These are phyloP conservation scores for Morinoia aosen DNA, from an alignment of 2,888 invertebrate species.

Conservation along the genomic window DNA sequence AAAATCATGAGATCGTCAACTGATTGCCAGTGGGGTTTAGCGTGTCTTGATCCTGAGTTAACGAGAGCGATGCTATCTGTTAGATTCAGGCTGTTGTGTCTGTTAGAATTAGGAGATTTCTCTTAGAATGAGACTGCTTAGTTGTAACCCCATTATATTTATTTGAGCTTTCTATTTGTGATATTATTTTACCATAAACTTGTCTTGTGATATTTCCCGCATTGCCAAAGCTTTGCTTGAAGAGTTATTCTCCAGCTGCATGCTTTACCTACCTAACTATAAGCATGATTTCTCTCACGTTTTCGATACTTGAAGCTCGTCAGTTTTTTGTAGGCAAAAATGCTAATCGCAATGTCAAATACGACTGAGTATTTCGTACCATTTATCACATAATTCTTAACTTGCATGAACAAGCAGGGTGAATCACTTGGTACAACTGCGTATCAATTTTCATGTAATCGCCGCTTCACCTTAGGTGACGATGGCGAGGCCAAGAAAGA, in stretches of 20 bases:
- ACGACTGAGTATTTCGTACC: background rate
- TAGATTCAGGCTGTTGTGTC: slow-evolving; percentile 17
- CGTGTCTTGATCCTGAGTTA: slow-evolving; percentile 9
- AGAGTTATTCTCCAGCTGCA: background rate
- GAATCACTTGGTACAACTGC: background rate
- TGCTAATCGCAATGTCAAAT: slow-evolving; percentile 17
- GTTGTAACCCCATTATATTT: slow-evolving; percentile 12
- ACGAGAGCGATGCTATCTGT: background rate
- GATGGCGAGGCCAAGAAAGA: slow-evolving; percentile 66
- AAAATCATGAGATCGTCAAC: slow-evolving; percentile 17
- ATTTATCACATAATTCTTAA: background rate
- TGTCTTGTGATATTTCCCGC: slow-evolving; percentile 10
- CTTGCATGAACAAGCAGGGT: background rate
- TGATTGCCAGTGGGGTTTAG: background rate
- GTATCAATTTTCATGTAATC: background rate
- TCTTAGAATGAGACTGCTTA: background rate
- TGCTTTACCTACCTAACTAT: background rate
- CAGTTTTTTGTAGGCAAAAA: background rate
- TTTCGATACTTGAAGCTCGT: background rate
- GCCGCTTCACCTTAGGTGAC: slow-evolving; percentile 58
- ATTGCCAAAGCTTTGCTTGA: slow-evolving; percentile 15
- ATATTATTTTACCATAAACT: background rate
- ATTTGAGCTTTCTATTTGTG: background rate
- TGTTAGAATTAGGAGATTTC: background rate
- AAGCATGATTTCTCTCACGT: slow-evolving; percentile 20